Conservation (phyloP, 1,140 invertebrate genomes). For the Aphaenogaster floridana region DNA sequence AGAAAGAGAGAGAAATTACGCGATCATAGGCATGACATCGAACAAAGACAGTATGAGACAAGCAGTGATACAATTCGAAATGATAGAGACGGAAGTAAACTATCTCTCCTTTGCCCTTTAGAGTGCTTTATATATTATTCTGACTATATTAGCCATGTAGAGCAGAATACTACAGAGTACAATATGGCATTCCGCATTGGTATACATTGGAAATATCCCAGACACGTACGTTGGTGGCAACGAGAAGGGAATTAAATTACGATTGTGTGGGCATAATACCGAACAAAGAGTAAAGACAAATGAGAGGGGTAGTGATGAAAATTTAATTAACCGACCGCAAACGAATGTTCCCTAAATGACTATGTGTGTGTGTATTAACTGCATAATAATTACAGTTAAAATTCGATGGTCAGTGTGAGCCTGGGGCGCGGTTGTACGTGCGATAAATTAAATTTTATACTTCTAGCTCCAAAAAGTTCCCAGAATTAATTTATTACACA, state of each 20-base stretch:
- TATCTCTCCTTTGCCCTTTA: constrained; percentile 12
- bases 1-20: neutral
- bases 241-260: neutral
- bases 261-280: neutral
- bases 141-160: neutral
- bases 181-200: neutral
- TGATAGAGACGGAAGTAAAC: neutral
- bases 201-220: neutral
- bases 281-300: neutral
- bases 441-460: no score
- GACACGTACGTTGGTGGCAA: neutral
- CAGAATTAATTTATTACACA: no score
- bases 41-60: constrained; percentile 7
- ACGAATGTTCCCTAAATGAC: neutral
- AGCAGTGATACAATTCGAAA: neutral
- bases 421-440: no score
- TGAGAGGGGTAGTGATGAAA: no score
- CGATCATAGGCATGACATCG: neutral
- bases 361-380: neutral
- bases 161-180: neutral
- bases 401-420: no score
- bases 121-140: constrained; percentile 1
- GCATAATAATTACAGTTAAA: constrained; percentile 12
- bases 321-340: neutral
- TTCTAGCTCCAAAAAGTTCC: no score